These are phyloP conservation scores for Latrodectus hesperus DNA, from an alignment of 2,888 invertebrate genomes.

Conservation along the genomic window DNA sequence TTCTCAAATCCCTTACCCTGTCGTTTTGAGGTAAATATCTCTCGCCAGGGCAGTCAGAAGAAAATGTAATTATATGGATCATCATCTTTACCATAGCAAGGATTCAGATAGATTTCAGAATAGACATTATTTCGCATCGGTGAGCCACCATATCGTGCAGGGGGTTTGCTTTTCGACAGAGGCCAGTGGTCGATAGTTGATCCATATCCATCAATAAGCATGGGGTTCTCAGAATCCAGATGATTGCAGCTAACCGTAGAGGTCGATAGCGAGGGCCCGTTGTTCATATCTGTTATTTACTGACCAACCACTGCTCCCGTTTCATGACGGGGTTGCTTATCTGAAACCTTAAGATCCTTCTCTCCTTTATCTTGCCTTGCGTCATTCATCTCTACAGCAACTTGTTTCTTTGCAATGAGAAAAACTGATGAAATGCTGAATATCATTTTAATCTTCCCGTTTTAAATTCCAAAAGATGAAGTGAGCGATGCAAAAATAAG, in stretches of 20 bases:
- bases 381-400: conserved; percentile 63
- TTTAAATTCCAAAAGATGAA: too few species aligned
- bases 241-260: conserved; percentile 67
- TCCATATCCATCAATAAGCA: conserved; percentile 55
- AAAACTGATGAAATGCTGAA: too few species aligned
- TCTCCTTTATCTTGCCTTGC: conserved; percentile 51
- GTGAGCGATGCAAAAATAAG: too few species aligned
- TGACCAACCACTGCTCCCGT: conserved; percentile 70
- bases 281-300: conserved; percentile 68
- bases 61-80: conserved; percentile 52
- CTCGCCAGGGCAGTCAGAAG: conserved; percentile 48
- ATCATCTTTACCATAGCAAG: conserved; percentile 62
- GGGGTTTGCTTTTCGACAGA: conserved; percentile 37
- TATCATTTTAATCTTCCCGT: too few species aligned
- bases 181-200: conserved; percentile 58
- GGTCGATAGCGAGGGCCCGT: conserved; percentile 63
- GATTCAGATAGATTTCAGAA: conserved; percentile 62
- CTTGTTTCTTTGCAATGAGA: conserved; percentile 45
- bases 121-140: conserved; percentile 49
- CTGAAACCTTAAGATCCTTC: conserved; percentile 66
- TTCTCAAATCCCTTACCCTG: conserved; percentile 51
- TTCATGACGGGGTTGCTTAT: conserved; percentile 71
- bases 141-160: conserved; percentile 36
- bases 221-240: conserved; percentile 54
- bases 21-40: conserved; percentile 67